Percentiles rank a stretch among this genome's conserved stretches.
Conservation (phyloP, 2,797 vertebrate genomes). For the Miichthys miiuy region DNA sequence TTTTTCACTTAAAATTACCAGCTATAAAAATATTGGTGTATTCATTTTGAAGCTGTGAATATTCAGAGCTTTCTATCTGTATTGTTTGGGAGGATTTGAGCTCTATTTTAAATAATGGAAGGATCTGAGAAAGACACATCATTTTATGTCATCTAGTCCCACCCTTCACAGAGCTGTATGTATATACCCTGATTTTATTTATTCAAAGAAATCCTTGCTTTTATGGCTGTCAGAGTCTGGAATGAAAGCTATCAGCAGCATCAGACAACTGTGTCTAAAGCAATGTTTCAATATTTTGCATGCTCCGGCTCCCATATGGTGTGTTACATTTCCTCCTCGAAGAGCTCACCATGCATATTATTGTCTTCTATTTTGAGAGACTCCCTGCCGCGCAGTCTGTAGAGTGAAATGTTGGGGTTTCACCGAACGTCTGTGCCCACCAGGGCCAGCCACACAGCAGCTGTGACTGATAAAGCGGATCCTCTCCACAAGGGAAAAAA, state of each 20-base stretch:
- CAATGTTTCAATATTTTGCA: constrained; percentile 66
- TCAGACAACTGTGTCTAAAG: constrained; percentile 66
- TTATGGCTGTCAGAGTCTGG: constrained; percentile 34
- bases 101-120: constrained; percentile 32
- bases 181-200: constrained; percentile 6
- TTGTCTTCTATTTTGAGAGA: constrained; percentile 83
- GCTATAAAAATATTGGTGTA: not conserved
- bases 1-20: constrained; percentile 4
- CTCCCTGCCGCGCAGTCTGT: constrained; percentile 61
- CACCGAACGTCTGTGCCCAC: constrained; percentile 70
- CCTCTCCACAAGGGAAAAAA: constrained; percentile 56
- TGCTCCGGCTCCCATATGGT: constrained; percentile 65
- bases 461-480: constrained; percentile 78
- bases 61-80: constrained; percentile 7
- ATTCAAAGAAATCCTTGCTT: constrained; percentile 33
- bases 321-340: constrained; percentile 66
- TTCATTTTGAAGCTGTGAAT: constrained; percentile 14
- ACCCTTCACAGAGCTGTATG: not conserved
- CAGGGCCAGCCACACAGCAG: constrained; percentile 63
- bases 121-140: constrained; percentile 2
- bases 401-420: constrained; percentile 68
- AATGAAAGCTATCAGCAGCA: constrained; percentile 53
- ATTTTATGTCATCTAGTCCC: constrained; percentile 24
- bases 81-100: constrained; percentile 9
- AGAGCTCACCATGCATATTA: constrained; percentile 81